Evolutionary conservation across 2,797 vertebrate species (phyloP), one percentile per base, ranked within the genome.

Genomic region (Hippopotamyrus pictus): DNA sequence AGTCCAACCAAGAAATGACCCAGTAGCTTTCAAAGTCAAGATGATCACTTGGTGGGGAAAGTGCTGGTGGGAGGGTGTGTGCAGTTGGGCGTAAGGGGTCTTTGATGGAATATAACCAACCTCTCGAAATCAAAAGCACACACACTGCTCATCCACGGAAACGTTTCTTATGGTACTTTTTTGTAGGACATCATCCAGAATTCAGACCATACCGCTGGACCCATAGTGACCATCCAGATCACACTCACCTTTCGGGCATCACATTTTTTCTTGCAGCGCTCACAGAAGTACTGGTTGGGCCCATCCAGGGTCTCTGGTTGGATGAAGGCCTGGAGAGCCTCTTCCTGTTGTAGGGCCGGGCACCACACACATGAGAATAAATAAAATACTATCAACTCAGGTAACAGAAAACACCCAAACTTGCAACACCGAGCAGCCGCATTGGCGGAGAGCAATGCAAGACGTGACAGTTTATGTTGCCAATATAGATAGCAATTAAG

Each of bases 191-290:
- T 48, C 19, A 50, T 37, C 14, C 12, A 86, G 84, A 14, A 19
- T 33, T 50, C 14, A 33, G 14, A 14, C 50, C 25, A 9, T 17
- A 17, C 7, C 12, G 1, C 69, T 76, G 33, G 6, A 76, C 4
- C 17, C 33, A 79, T 37, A 79, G 17, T 17, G 37, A 44, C 33
- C 65, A 33, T 14, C 12, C 29, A 14, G 29, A 48, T 79, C 73
- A 11, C 19, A 12, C 93, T 95, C 96, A 99, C 99, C 97, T 99
- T 99, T 88, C 98, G 96, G 83, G 99, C 99, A 83, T 99, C 98
- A 90, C 99, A 99, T 93, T 99, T 99, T 96, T 99, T 99, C 94
- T 98, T 99, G 95, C 99, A 99, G 65, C 98, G 97, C 93, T 99
- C 99, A 94, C 99, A 99, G 94, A 98, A 99, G 94, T 99, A 99